Conservation (phyloP, 2,113 vertebrate species). For the Halcyon malimbica region DNA sequence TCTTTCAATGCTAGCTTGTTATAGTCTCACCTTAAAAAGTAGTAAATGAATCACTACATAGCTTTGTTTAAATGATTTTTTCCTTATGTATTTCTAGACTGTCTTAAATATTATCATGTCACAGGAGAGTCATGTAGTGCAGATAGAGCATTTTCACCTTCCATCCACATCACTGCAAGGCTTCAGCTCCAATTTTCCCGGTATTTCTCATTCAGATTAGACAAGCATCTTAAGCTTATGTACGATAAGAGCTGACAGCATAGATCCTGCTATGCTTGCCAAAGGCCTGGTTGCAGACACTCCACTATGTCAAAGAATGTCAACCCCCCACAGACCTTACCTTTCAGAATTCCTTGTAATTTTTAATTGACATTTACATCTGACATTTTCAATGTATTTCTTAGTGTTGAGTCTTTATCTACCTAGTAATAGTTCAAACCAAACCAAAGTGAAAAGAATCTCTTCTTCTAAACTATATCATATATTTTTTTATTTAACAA, state of each 20-base stretch:
- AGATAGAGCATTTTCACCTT: conserved; percentile 48
- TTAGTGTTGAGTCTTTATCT: conserved; percentile 71
- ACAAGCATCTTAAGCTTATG: conserved; percentile 74
- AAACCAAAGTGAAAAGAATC: conserved; percentile 23
- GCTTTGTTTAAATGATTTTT: conserved; percentile 38
- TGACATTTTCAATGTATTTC: conserved; percentile 84
- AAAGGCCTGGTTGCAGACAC: conserved; percentile 81
- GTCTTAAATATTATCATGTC: conserved; percentile 52
- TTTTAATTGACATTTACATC: conserved; percentile 91
- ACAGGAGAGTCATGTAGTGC: conserved; percentile 21
- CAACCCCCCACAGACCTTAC: conserved; percentile 79
- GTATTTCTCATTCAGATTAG: conserved; percentile 81
- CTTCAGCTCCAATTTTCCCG: conserved; percentile 68
- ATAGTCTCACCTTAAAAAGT: background rate
- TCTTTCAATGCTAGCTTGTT: background rate
- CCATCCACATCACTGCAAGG: conserved; percentile 47
- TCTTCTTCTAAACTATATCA: conserved; percentile 61
- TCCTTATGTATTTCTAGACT: conserved; percentile 11
- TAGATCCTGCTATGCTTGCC: conserved; percentile 80
- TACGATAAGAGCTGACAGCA: conserved; percentile 81
- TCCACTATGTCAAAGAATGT: conserved; percentile 80
- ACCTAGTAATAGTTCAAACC: conserved; percentile 47
- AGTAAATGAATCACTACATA: background rate
- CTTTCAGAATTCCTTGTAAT: conserved; percentile 84
- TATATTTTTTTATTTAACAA: conserved; percentile 65